Evolutionary conservation across 2,888 invertebrate genomes (phyloP).

Genomic region (Ypsolopha scabrella): DNA sequence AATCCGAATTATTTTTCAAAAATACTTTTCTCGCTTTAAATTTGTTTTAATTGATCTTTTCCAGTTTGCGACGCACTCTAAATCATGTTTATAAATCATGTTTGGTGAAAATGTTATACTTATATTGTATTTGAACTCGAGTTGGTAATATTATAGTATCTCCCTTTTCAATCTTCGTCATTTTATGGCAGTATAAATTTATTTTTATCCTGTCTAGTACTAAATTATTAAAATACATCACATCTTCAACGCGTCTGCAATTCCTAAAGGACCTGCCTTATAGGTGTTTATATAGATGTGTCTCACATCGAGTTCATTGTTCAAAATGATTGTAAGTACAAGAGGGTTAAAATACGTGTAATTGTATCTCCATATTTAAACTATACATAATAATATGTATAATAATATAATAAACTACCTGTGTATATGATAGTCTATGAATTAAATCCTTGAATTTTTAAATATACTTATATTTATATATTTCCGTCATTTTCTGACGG

Average conservation of each 20-base stretch:
- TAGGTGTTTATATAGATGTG: conserved; percentile 61
- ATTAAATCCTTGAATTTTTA: not conserved
- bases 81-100: no score
- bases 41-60: no score
- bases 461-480: not conserved
- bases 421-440: not conserved
- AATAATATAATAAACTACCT: not conserved
- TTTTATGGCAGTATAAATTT: no score
- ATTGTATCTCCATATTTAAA: not conserved
- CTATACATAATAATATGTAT: not conserved
- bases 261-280: conserved; percentile 63
- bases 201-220: no score
- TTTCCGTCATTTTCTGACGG: not conserved
- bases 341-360: not conserved
- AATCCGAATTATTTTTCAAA: no score
- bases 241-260: conserved; percentile 32
- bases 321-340: not conserved
- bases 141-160: no score
- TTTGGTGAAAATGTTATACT: no score
- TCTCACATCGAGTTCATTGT: conserved; percentile 30
- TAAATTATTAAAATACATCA: not conserved
- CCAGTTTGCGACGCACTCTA: no score
- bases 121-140: no score
- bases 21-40: no score
- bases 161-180: no score